phyloP scores from a whole-genome alignment of 1,140 invertebrate genomes.

The Trichonephila inaurata region DNA sequence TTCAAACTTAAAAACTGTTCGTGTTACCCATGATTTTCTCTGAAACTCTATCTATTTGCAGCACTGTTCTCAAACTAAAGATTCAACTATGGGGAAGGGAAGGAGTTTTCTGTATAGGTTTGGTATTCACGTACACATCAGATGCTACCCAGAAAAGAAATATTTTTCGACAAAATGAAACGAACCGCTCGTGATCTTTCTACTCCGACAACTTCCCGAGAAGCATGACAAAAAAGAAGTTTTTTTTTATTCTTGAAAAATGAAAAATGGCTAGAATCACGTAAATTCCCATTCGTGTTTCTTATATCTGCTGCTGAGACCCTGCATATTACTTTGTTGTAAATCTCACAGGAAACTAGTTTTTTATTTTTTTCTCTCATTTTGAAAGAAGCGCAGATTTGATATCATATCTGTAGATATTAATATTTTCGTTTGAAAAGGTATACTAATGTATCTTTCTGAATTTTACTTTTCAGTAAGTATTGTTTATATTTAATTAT shows the following conservation, averaged over 20 bases:
- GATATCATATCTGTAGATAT: neutral
- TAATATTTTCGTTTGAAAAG: no score
- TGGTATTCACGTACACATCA: constrained; percentile 30
- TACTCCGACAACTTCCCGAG: neutral
- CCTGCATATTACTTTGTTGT: constrained; percentile 1
- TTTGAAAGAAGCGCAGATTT: neutral
- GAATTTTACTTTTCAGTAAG: no score
- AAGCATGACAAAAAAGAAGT: neutral
- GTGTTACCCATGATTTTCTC: neutral
- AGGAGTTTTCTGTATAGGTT: neutral
- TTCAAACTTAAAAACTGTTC: neutral
- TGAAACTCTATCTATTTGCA: neutral
- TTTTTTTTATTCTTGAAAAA: neutral
- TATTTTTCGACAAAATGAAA: constrained; percentile 35
- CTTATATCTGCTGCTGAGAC: neutral
- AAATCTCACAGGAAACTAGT: constrained; percentile 9
- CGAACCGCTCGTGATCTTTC: neutral
- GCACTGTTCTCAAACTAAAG: neutral
- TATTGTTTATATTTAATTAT: no score
- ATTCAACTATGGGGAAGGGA: neutral
- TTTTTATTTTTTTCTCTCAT: neutral
- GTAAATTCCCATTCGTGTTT: constrained; percentile 30
- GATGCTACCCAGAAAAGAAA: neutral
- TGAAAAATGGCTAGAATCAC: constrained; percentile 17
- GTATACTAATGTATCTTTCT: no score